phyloP scores from a whole-genome alignment of 1,140 invertebrate genomes.

The Panagrolaimus sp. region DNA sequence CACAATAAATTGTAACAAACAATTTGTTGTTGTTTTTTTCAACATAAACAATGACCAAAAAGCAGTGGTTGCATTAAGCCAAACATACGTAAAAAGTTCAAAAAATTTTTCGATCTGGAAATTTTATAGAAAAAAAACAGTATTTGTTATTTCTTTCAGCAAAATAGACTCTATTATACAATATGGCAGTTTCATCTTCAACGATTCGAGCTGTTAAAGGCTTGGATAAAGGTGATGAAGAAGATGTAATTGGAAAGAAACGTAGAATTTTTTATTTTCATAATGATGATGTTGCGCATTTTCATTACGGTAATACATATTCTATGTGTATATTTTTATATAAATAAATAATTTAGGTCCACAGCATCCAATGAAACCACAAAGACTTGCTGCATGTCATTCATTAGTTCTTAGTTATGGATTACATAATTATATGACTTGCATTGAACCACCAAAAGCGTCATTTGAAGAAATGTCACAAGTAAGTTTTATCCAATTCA shows the following conservation, averaged over 20 bases:
- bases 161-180: too few relatives aligned
- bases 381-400: slow-evolving; percentile 43
- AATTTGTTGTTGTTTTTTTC: not conserved
- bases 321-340: not conserved
- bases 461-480: slow-evolving; percentile 3
- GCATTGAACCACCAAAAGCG: slow-evolving; percentile 22
- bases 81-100: too few relatives aligned
- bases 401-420: slow-evolving; percentile 46
- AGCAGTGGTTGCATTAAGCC: too few relatives aligned
- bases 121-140: too few relatives aligned
- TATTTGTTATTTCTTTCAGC: too few relatives aligned
- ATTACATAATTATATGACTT: slow-evolving; percentile 40
- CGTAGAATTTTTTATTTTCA: slow-evolving; percentile 80
- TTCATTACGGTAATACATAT: slow-evolving; percentile 83
- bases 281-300: slow-evolving; percentile 88
- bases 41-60: not conserved
- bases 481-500: too few relatives aligned
- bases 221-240: not conserved
- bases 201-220: too few relatives aligned
- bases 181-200: too few relatives aligned
- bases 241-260: slow-evolving; percentile 22
- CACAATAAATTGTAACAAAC: not conserved
- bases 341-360: too few relatives aligned
- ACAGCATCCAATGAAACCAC: slow-evolving; percentile 46
- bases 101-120: too few relatives aligned